phyloP scores from a whole-genome alignment of 2,797 vertebrate species.

The Diglossa cyanea region DNA sequence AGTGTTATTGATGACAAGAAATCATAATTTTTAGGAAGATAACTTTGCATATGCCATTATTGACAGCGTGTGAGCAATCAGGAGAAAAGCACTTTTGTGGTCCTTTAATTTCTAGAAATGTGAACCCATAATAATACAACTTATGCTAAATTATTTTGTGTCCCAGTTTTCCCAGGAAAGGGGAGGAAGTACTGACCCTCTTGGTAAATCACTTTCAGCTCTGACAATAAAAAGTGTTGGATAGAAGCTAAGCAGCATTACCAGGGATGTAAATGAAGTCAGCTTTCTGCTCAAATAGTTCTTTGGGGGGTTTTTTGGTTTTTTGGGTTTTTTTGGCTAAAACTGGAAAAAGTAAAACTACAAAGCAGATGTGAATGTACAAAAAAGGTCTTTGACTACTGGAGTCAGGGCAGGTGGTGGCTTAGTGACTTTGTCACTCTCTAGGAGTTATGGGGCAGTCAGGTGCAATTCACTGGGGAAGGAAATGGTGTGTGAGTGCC shows the following conservation, averaged over 20 bases:
- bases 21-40: not conserved
- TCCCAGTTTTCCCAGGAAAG: not conserved
- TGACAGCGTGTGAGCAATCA: not conserved
- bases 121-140: not conserved
- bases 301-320: no score
- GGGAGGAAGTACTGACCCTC: not conserved
- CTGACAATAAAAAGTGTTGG: not conserved
- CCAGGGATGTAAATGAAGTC: not conserved
- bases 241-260: not conserved
- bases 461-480: not conserved
- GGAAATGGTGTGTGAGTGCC: not conserved
- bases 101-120: not conserved
- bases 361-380: not conserved
- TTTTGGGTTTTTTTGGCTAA: not conserved
- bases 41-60: not conserved
- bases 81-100: not conserved
- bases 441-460: not conserved
- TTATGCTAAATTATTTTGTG: not conserved
- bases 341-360: not conserved
- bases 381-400: not conserved
- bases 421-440: not conserved
- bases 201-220: not conserved
- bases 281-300: not conserved
- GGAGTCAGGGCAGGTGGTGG: not conserved
- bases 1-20: not conserved